Evolutionary conservation across 1,140 invertebrate genomes (phyloP), one percentile per base, ranked within the genome.

Genomic region (Drosophila subobscura): DNA sequence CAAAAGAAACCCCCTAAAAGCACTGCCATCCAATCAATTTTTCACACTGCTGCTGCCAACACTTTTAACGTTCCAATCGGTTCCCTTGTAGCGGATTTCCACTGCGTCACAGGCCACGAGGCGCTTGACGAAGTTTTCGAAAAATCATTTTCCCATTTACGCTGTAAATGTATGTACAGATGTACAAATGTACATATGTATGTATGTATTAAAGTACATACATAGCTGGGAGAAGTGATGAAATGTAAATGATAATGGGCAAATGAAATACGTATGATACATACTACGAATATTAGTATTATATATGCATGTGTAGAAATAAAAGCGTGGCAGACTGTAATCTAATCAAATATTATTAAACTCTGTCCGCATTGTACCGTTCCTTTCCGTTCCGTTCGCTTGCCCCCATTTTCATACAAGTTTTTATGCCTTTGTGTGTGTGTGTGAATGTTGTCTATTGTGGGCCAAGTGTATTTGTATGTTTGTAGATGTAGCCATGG

Each of bases 311-410:
- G 40, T 27, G 41, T 22, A 50, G 51, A 47, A 44, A 44, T 54
- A 63, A 51, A 57, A 56, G 16, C 29, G 29, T 42, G 44, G 50
- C 66, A 37, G 42, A 42, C 65, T 14, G 77, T 85, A 86, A 86
- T 85, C 77, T 85, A 85, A 85, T 85, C 77, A 84, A 86, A 86
- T 77, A 79, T 79, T 83, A 85, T 86, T 85, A 81, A 81, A 81
- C 59, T 77, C 55, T 65, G 47, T 37, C 41, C 52, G 16, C 42
- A 44, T 37, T 70, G 23, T 53, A 52, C 23, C 55, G 33, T 42
- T 20, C 16, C 37, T 60, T 75, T 75, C 54, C 72, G 77, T 71
- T 77, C 80, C 77, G 75, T 86, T 85, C 73, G 80, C 73, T 86
- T 85, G 80, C 79, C 80, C 80, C 67, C 80, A 86, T 80, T 85